Evolutionary conservation across 2,113 vertebrate genomes (phyloP).

Genomic region (Hyperoodon ampullatus): DNA sequence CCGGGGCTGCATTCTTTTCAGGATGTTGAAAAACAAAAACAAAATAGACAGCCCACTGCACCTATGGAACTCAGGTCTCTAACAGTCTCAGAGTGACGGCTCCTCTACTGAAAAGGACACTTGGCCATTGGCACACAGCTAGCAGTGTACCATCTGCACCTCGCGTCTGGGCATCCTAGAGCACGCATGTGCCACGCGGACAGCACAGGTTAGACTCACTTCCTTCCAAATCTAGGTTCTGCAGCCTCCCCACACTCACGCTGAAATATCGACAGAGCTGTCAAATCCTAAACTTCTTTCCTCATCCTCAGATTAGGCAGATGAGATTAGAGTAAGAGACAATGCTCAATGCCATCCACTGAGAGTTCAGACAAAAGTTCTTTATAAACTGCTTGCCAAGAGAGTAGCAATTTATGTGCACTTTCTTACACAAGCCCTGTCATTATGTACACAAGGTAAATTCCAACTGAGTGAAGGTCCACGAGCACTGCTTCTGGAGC

Average conservation of each 20-base stretch:
- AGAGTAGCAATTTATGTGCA: neutral
- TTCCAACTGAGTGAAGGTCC: neutral
- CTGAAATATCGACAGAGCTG: neutral
- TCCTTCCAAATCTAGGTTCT: neutral
- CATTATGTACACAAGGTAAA: neutral
- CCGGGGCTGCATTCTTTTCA: neutral
- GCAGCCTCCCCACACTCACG: neutral
- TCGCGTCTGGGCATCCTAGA: neutral
- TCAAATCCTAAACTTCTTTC: neutral
- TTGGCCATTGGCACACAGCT: rapidly evolving
- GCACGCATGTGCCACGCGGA: neutral
- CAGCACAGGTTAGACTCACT: neutral
- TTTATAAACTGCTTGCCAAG: neutral
- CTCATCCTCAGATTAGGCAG: neutral
- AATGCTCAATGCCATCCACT: neutral
- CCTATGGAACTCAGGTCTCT: neutral
- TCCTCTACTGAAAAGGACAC: neutral
- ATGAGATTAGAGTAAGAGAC: neutral
- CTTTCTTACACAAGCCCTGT: neutral
- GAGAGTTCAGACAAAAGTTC: neutral
- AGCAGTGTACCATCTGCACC: neutral
- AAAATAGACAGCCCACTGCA: neutral
- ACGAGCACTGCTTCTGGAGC: neutral
- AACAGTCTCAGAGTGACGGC: neutral
- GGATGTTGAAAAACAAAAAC: neutral